These are phyloP conservation scores for Chauna torquata DNA, from an alignment of 2,113 vertebrate species.

Conservation along the genomic window DNA sequence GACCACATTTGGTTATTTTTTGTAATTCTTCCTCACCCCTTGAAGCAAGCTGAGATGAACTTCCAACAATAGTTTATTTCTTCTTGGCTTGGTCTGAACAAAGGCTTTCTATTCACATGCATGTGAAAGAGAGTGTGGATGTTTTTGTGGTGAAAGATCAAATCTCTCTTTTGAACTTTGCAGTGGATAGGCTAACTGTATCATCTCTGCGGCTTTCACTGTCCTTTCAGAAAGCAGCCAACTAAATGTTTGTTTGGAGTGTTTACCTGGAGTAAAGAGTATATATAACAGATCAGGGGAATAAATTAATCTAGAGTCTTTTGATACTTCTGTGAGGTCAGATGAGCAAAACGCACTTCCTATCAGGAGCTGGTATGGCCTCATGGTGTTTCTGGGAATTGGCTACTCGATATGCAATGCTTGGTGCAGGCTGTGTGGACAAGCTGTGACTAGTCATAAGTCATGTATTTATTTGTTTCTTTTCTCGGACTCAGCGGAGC, in stretches of 20 bases:
- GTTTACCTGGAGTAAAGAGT: background rate
- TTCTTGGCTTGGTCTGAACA: constrained; percentile 46
- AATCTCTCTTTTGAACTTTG: constrained; percentile 17
- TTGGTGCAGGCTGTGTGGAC: background rate
- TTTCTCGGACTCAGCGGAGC: background rate
- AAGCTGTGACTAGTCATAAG: background rate
- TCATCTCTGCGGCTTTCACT: background rate
- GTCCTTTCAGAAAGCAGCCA: background rate
- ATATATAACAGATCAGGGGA: background rate
- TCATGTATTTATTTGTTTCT: background rate
- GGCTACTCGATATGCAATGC: background rate
- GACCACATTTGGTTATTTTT: constrained; percentile 35
- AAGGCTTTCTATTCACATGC: constrained; percentile 56
- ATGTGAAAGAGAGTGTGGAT: constrained; percentile 11
- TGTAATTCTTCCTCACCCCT: constrained; percentile 10
- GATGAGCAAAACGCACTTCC: background rate
- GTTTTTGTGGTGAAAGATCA: constrained; percentile 31
- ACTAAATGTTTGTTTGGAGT: background rate
- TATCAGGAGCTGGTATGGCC: fast-evolving
- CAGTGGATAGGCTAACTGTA: constrained; percentile 15
- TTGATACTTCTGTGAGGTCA: background rate
- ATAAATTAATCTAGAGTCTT: background rate
- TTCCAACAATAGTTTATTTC: constrained; percentile 56
- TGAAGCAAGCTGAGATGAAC: constrained; percentile 31
- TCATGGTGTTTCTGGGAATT: background rate